Evolutionary conservation across 2,797 vertebrate genomes (phyloP), one percentile per base, ranked within the genome.

Genomic region (Lacerta viridis): DNA sequence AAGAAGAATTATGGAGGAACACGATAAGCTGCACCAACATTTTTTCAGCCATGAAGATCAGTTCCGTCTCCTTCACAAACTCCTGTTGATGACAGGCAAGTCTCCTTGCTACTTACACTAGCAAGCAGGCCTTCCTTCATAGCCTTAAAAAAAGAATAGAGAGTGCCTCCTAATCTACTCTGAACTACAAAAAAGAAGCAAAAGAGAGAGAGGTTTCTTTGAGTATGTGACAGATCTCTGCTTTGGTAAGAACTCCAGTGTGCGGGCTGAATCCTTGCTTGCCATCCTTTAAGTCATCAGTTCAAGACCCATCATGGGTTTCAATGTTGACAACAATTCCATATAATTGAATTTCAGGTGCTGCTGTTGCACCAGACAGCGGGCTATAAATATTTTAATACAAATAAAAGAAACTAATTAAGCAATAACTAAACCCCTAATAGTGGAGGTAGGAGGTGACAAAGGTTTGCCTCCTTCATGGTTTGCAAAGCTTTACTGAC

Each of bases 281-380:
- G 87, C 59, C 83, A 43, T 33, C 18, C 8, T 61, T 85, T 64
- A 20, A 39, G 5, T n/a, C 66, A 69, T 77, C 64, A 78, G 46
- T 79, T 79, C 11, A 50, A 10, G 89, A 50, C 23, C 3, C 23
- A 78, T 13, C 33, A 78, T n/a, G 50, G 46, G 3, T 64, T 66
- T 27, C 27, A 39, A 41, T 29, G 10, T 3, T 78, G 74, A 55
- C 11, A 84, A 84, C 18, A 55, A 36, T 27, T 83, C 59, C 33
- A 77, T 2, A 11, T 83, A 80, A 89, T 83, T 18, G 29, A 89
- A 46, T 72, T 87, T 61, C 59, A 23, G 59, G 18, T 23, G 59
- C 4, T 61, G 59, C 59, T 61, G 17, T 23, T 61, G 59, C 59
- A 61, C 17, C 20, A 61, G 18, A 61, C 20, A 23, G 59, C 0